Base-by-base conservation (phyloP, 2,113 vertebrate genomes). In the Epinephelus moara region DNA sequence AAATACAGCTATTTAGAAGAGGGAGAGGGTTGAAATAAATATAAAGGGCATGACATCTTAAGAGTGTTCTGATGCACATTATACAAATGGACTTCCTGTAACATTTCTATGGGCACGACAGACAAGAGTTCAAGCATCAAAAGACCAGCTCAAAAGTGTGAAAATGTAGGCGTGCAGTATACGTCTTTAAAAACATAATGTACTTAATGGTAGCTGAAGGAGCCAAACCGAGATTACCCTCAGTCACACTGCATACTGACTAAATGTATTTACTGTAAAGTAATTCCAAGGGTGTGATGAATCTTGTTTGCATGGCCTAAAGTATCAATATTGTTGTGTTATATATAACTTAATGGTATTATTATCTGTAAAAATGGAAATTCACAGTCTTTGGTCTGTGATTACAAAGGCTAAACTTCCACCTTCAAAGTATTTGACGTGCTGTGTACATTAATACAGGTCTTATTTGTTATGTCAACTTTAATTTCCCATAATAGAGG, bases 21-120 rank as follows among this genome's bases (percentile, higher is more conserved):
- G 21, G 11, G 25, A 70, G 45, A 19, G 3, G 55, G 52, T 81
- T 69, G 18, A 64, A 71, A 57, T 18, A 79, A 72, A 60, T 70
- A 18, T 83, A 9, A 73, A 78, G 45, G 55, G 56, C 68, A 23
- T 62, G 50, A 59, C 30, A 50, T n/a, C 4, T 74, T 61, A 2
- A 53, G 33, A 73, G n/a, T 52, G 10, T 67, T 21, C 1, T 69
- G 56, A 25, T 81, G 21, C 13, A 67, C n/a, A 59, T 82, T 62
- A 69, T 42, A 62, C 18, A 70, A n/a, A 59, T 60, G 0, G 15
- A 63, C 17, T 53, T 52, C 5, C 33, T 62, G 8, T 33, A 52
- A 61, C 50, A 56, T 59, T 30, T 23, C 7, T 8, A 50, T 40
- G 13, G 30, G 4, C 2, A 19, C 47, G 13, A 21, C 30, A 47